Percentiles rank a stretch among this genome's conserved stretches.
These are phyloP conservation scores for Sander lucioperca DNA, from an alignment of 2,113 vertebrate species.

Conservation along the genomic window DNA sequence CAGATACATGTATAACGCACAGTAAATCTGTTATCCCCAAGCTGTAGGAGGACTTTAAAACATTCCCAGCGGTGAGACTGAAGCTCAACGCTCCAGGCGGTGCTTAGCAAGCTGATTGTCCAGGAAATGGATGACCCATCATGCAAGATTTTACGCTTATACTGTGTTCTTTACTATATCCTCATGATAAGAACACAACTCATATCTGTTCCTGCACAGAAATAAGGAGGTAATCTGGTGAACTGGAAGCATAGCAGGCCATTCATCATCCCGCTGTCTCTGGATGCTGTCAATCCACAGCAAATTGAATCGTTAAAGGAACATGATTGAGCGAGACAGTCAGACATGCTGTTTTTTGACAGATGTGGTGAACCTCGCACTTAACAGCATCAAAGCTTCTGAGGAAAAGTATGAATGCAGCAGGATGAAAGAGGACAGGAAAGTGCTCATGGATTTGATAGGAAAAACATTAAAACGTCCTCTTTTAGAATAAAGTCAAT, in stretches of 20 bases:
- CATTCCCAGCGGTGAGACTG: constrained; percentile 21
- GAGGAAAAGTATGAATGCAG: not conserved
- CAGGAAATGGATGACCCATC: constrained; percentile 27
- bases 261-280: constrained; percentile 36
- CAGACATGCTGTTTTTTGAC: constrained; percentile 15
- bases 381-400: constrained; percentile 17
- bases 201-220: constrained; percentile 2
- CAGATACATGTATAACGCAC: constrained; percentile 47
- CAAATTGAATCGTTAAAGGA: constrained; percentile 51
- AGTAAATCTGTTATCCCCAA: constrained; percentile 37
- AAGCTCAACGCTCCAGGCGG: constrained; percentile 38
- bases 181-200: constrained; percentile 8
- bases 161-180: not conserved
- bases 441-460: not conserved
- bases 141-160: constrained; percentile 20
- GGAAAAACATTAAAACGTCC: not conserved
- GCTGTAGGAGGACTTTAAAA: constrained; percentile 32
- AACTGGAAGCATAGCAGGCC: constrained; percentile 16
- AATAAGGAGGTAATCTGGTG: constrained; percentile 18
- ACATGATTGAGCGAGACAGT: constrained; percentile 47
- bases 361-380: constrained; percentile 17
- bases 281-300: constrained; percentile 40
- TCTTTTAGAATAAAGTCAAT: not conserved
- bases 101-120: constrained; percentile 36
- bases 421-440: constrained; percentile 11